Conservation (phyloP, 2,113 vertebrate species). For the Tor tambroides region DNA sequence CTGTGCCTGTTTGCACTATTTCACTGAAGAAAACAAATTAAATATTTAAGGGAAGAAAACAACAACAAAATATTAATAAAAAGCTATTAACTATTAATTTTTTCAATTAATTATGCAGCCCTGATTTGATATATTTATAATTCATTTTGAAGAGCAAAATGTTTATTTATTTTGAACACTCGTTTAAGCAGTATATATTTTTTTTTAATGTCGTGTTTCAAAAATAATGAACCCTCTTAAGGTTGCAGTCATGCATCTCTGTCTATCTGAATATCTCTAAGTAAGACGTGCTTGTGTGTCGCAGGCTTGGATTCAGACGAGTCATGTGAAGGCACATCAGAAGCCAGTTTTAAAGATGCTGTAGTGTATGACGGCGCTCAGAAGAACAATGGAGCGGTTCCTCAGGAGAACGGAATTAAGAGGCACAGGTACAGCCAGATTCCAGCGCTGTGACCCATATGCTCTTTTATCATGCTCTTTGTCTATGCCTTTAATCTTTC, state of each 20-base stretch:
- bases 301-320: conserved; percentile 97
- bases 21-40: too few relatives aligned
- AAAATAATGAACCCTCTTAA: not conserved
- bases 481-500: not conserved
- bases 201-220: not conserved
- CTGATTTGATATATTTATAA: too few relatives aligned
- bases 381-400: conserved; percentile 78
- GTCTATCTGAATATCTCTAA: not conserved
- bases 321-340: conserved; percentile 89
- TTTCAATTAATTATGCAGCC: not conserved
- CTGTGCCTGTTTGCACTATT: too few relatives aligned
- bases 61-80: too few relatives aligned
- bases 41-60: too few relatives aligned
- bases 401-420: conserved; percentile 91
- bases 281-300: not conserved
- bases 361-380: conserved; percentile 74
- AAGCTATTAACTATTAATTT: not conserved
- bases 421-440: conserved; percentile 84
- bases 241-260: not conserved
- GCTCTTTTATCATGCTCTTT: not conserved
- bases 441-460: conserved; percentile 41
- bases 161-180: not conserved
- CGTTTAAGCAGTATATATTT: not conserved
- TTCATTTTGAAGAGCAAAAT: not conserved
- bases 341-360: conserved; percentile 85